Base-by-base conservation (phyloP, 2,797 vertebrate genomes). In the Syngnathus rostellatus region DNA sequence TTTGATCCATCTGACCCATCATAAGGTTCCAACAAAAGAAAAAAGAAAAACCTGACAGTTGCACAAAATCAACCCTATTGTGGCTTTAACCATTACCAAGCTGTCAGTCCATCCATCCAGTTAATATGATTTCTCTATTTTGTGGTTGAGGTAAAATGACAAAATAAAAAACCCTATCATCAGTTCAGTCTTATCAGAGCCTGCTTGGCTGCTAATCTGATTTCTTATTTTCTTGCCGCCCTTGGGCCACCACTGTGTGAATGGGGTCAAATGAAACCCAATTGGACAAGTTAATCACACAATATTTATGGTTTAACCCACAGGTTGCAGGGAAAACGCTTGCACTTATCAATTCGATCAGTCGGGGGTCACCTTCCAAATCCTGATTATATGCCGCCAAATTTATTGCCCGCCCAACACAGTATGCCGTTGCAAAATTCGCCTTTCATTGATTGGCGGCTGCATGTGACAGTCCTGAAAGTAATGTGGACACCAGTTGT, bases 391-490 rank as follows among this genome's bases (percentile, higher is more conserved):
- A 69, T 63, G 72, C 73, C 60, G 59, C 48, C 65, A 81, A 81
- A 85, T 82, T 68, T 80, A 78, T 66, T 41, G 69, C 37, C 25
- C 71, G 73, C 68, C 23, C 37, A 2, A 10, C 40, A 8, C 12
- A 12, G 69, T 76, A 69, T 74, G 74, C 76, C 68, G 71, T 78
- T 73, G 71, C 60, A 79, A 75, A 77, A 76, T 76, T 78, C 79
- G 70, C 66, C 57, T 43, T 9, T 48, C 77, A 83, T 80, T 81
- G 80, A 86, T 79, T 81, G 79, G 81, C 70, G 78, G 81, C 70
- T 39, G 55, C 79, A 69, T 78, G 82, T 87, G 86, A 85, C 85
- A 82, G 83, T 72, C 74, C 73, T 77, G 77, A 81, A 86, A 88
- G 83, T 87, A 87, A 86, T 88, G 82, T 82, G 81, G 83, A 83